Percentiles rank a stretch among this genome's conserved stretches.
Conservation (phyloP, 2,113 vertebrate species). For the Podocnemis expansa region DNA sequence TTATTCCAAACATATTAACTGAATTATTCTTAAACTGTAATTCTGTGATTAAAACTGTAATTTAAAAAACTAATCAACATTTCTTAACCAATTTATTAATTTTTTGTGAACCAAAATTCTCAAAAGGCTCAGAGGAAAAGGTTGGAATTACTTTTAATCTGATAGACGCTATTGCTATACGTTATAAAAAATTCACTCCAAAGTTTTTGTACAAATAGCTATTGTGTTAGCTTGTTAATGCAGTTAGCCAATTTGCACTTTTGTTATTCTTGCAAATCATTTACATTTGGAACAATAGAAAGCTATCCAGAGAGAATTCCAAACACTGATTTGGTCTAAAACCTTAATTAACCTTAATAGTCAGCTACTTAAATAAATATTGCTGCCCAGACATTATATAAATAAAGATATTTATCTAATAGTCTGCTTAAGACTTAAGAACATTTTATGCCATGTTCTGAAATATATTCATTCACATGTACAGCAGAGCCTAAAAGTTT, state of each 20-base stretch:
- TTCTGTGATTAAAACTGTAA: no score
- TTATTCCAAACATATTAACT: no score
- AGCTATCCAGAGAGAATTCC: not conserved
- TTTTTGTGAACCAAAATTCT: not conserved
- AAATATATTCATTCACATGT: not conserved
- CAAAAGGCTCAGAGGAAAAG: not conserved
- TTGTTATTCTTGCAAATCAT: no score
- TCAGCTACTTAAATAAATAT: not conserved
- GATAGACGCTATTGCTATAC: no score
- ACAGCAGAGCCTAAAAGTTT: not conserved
- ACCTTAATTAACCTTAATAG: not conserved
- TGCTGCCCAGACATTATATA: constrained; percentile 25
- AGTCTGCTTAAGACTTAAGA: not conserved
- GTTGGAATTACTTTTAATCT: no score
- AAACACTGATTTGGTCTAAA: not conserved
- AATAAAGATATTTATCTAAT: constrained; percentile 26
- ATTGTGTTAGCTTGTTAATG: no score
- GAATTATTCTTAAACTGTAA: no score
- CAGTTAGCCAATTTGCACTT: no score
- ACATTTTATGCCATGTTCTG: not conserved
- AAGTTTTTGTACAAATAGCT: no score
- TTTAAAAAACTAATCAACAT: no score
- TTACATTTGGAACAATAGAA: not conserved
- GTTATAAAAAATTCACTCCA: no score
- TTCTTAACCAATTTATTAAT: no score